Evolutionary conservation across 2,888 invertebrate genomes (phyloP).

Genomic region (Apamea sordens): DNA sequence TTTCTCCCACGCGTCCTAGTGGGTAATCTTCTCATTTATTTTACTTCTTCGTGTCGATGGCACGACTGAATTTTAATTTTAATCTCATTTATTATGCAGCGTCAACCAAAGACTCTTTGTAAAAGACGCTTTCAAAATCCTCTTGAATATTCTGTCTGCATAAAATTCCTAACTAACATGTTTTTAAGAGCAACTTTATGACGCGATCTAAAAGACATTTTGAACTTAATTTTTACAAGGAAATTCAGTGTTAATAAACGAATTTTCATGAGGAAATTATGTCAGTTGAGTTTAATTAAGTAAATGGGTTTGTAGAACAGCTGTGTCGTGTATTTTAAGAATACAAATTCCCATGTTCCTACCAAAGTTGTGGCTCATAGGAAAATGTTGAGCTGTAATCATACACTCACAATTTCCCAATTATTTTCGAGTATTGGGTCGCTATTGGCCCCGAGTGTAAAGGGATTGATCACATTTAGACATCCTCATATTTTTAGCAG

Average conservation of each 20-base stretch:
- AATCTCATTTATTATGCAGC: constrained; percentile 35
- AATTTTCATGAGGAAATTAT: not conserved
- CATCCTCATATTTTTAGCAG: not conserved
- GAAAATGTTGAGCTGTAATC: constrained; percentile 26
- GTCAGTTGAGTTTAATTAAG: constrained; percentile 1
- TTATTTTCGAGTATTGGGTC: constrained; percentile 44
- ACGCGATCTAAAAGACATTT: constrained; percentile 18
- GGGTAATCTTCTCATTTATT: constrained; percentile 40
- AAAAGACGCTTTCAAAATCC: constrained; percentile 32
- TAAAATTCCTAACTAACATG: constrained; percentile 8
- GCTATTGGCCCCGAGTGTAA: constrained; percentile 25
- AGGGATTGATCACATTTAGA: not conserved
- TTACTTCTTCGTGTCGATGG: no score
- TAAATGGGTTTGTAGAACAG: not conserved
- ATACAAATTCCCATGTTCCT: not conserved
- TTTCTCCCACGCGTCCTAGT: constrained; percentile 4
- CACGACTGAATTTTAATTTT: no score
- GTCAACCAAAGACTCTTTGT: constrained; percentile 16
- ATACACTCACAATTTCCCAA: constrained; percentile 42
- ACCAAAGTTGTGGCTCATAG: not conserved
- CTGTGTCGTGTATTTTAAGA: not conserved
- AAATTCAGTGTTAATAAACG: not conserved
- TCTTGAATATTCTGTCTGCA: constrained; percentile 33
- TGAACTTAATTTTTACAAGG: not conserved
- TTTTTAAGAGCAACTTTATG: constrained; percentile 18